Percentiles rank a stretch among this genome's conserved stretches.
Evolutionary conservation across 2,113 vertebrate genomes (phyloP).

Genomic region (Sarotherodon lohbergeri): DNA sequence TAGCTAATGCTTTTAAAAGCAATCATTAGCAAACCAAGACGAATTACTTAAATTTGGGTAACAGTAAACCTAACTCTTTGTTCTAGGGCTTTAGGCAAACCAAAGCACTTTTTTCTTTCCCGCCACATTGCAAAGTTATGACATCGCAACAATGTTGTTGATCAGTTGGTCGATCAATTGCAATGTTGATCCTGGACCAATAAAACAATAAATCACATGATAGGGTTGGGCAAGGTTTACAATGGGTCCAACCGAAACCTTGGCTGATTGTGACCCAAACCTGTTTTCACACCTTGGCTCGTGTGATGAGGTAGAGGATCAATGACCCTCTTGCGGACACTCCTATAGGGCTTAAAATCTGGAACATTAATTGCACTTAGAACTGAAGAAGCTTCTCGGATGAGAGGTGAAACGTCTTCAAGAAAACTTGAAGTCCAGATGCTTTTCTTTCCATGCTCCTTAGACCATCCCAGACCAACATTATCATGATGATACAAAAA

Average conservation of each 20-base stretch:
- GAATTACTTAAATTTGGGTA: not conserved
- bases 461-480: not conserved
- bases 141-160: not conserved
- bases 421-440: not conserved
- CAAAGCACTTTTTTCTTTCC: not conserved
- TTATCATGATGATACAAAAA: accelerated
- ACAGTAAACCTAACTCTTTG: not conserved
- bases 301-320: not conserved
- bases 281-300: not conserved
- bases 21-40: not conserved
- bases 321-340: not conserved
- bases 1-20: not conserved
- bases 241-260: not conserved
- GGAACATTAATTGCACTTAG: not conserved
- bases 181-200: not conserved
- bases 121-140: not conserved
- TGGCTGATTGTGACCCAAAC: not conserved
- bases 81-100: not conserved
- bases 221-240: not conserved
- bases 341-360: not conserved
- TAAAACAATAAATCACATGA: not conserved
- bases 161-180: not conserved
- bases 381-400: not conserved
- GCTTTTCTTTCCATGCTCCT: not conserved
- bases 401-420: not conserved